Evolutionary conservation across 2,888 invertebrate genomes (phyloP).

Genomic region (Mesochorus sp.): DNA sequence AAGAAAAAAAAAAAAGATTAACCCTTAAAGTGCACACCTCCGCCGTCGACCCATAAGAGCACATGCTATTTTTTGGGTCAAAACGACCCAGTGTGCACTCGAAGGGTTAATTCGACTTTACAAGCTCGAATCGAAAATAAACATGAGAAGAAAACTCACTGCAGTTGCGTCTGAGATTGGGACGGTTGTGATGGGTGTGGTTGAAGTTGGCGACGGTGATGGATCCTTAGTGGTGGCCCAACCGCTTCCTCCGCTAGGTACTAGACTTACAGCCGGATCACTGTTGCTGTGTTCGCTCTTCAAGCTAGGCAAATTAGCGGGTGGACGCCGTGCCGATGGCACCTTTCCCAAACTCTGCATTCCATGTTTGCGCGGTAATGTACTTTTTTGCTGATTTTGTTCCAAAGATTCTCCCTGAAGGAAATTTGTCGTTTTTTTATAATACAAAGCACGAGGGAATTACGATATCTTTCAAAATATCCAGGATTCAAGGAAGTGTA

Average conservation of each 20-base stretch:
- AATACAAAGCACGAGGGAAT: neutral
- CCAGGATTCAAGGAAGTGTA: too few species aligned
- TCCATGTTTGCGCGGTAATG: constrained; percentile 98
- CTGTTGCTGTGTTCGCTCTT: constrained; percentile 95
- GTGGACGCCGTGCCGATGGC: constrained; percentile 98
- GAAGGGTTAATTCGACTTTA: neutral
- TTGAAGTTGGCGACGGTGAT: constrained; percentile 81
- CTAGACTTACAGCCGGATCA: constrained; percentile 90
- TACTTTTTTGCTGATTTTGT: constrained; percentile 93
- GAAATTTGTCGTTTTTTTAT: neutral
- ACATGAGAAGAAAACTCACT: constrained; percentile 66
- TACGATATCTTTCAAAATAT: neutral
- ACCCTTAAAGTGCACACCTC: too few species aligned
- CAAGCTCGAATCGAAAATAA: constrained; percentile 4
- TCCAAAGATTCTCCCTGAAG: constrained; percentile 92
- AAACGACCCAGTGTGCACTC: too few species aligned
- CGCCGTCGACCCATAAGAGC: too few species aligned
- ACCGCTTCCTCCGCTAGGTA: constrained; percentile 91
- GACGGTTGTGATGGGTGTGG: constrained; percentile 76
- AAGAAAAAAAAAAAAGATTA: constrained; percentile 15
- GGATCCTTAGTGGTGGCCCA: constrained; percentile 87
- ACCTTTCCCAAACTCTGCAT: constrained; percentile 99
- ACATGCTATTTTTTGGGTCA: too few species aligned
- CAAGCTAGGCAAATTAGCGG: constrained; percentile 99
- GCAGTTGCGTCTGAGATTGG: constrained; percentile 77